Evolutionary conservation across 2,797 vertebrate species (phyloP).

Genomic region (Cheirogaleus major): DNA sequence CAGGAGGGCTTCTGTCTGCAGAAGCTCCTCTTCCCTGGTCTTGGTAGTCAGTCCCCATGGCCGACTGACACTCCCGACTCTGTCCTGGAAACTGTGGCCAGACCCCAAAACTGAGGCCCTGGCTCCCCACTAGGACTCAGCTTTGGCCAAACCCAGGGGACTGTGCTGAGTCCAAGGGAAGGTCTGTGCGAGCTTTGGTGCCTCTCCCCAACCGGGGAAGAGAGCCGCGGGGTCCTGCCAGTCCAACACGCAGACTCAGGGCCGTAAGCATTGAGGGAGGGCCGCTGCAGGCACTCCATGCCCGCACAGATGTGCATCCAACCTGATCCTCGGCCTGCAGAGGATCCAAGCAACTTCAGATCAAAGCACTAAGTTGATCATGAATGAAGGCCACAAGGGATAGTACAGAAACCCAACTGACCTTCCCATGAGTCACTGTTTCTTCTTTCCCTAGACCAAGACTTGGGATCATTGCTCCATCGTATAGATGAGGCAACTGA

Average conservation of each 20-base stretch:
- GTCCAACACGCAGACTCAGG: too few species aligned
- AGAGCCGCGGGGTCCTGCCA: not conserved
- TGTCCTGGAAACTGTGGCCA: not conserved
- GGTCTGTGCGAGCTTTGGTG: not conserved
- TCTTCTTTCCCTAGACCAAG: not conserved
- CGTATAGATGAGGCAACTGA: not conserved
- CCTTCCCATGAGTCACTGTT: not conserved
- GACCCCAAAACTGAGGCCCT: not conserved
- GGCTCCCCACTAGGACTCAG: not conserved
- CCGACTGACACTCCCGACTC: not conserved
- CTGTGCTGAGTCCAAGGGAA: not conserved
- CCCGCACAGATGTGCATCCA: too few species aligned
- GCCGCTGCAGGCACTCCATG: rapidly evolving
- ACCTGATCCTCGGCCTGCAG: not conserved
- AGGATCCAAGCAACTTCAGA: not conserved
- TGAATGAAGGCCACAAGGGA: not conserved
- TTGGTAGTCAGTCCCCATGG: not conserved
- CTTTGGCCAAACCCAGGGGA: not conserved
- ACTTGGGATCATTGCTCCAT: not conserved
- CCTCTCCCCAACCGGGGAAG: not conserved
- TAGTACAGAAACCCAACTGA: not conserved
- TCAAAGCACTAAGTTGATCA: not conserved
- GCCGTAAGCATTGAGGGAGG: not conserved
- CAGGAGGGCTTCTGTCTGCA: not conserved
- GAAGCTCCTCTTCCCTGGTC: not conserved